These are phyloP conservation scores for Silurus glanis DNA, from an alignment of 2,113 vertebrate genomes.

Conservation along the genomic window DNA sequence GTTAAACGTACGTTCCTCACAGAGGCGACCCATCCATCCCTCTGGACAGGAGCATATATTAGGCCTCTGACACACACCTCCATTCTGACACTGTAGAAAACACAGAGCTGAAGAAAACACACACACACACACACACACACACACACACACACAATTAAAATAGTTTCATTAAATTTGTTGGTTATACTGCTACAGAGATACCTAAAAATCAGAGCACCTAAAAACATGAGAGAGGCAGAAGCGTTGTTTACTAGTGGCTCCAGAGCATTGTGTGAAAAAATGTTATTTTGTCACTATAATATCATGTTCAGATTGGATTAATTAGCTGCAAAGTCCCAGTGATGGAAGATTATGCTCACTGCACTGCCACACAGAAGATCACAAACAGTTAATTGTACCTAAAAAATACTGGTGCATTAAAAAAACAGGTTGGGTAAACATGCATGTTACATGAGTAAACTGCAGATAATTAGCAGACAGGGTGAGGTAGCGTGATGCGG, in stretches of 20 bases:
- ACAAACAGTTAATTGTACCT: background rate
- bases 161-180: background rate
- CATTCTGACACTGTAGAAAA: constrained; percentile 92
- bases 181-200: background rate
- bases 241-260: background rate
- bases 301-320: background rate
- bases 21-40: constrained; percentile 96
- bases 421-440: background rate
- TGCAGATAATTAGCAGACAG: too few species aligned
- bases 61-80: constrained; percentile 88
- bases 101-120: constrained; percentile 81
- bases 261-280: background rate
- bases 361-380: background rate
- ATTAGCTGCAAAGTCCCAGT: background rate
- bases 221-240: constrained; percentile 8
- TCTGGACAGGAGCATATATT: constrained; percentile 89
- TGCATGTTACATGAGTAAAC: constrained; percentile 2
- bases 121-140: constrained; percentile 71
- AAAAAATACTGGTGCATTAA: background rate
- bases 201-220: background rate
- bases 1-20: constrained; percentile 88
- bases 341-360: background rate
- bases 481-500: background rate
- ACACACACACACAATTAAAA: background rate
- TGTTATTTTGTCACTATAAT: background rate